Conservation (phyloP, 2,113 vertebrate species). For the Hyperopisus bebe region DNA sequence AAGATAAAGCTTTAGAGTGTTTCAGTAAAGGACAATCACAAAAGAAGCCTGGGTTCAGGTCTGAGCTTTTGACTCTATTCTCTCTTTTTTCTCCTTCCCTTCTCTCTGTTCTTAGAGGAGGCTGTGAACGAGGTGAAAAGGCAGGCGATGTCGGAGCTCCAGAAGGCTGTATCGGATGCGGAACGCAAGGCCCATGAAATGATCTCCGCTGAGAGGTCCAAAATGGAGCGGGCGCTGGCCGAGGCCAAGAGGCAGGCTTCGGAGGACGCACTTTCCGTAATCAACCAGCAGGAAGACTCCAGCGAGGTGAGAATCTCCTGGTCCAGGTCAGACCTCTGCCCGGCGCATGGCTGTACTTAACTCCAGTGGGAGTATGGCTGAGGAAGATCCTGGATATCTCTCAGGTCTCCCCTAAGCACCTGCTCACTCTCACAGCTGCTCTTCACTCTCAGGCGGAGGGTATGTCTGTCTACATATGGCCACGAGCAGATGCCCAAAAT, state of each 20-base stretch:
- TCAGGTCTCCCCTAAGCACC: not conserved
- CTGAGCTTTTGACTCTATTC: not conserved
- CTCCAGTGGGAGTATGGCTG: not conserved
- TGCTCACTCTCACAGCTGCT: not conserved
- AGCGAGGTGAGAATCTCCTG: constrained; percentile 76
- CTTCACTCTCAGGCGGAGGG: not conserved
- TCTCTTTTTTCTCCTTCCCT: constrained; percentile 15
- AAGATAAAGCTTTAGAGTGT: constrained; percentile 46
- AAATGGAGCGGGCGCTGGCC: constrained; percentile 90
- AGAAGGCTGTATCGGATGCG: constrained; percentile 90
- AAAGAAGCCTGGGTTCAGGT: not conserved
- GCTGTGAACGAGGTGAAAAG: constrained; percentile 97
- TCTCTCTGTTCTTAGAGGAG: constrained; percentile 68
- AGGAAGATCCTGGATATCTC: not conserved
- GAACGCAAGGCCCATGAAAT: constrained; percentile 94
- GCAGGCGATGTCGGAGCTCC: constrained; percentile 94
- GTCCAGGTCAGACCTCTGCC: not conserved
- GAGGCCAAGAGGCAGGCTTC: constrained; percentile 94
- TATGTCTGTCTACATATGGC: not conserved
- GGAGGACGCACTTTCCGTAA: constrained; percentile 82
- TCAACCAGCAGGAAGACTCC: constrained; percentile 97
- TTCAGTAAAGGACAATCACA: constrained; percentile 46
- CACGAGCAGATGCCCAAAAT: not conserved
- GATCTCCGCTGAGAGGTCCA: constrained; percentile 87
- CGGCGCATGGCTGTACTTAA: not conserved